Evolutionary conservation across 2,113 vertebrate genomes (phyloP).

Genomic region (Tenrec ecaudatus): DNA sequence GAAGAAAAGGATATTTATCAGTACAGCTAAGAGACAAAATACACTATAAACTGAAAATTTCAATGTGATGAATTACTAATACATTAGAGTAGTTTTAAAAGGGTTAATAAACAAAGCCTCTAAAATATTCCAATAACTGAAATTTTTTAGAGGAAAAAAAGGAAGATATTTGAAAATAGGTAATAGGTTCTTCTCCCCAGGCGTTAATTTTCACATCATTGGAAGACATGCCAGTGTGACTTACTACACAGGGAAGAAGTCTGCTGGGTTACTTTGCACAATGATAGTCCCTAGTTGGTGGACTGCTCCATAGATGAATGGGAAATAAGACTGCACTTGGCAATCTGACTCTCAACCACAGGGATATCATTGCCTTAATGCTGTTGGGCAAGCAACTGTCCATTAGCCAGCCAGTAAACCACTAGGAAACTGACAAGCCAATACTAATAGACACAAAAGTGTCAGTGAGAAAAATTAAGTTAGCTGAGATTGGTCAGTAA

Average conservation of each 20-base stretch:
- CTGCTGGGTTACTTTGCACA: neutral
- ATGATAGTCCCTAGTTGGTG: neutral
- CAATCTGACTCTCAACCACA: no score
- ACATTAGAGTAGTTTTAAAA: no score
- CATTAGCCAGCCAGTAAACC: no score
- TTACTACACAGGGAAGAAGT: accelerated
- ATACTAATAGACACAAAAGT: neutral
- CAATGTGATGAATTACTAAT: no score
- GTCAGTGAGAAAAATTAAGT: no score
- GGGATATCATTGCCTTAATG: neutral
- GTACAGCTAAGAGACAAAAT: no score
- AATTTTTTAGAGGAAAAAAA: neutral
- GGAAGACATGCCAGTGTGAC: no score
- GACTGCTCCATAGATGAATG: neutral
- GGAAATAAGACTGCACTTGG: neutral
- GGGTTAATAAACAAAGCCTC: no score
- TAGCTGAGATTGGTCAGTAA: accelerated
- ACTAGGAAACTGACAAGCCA: neutral
- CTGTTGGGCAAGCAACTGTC: neutral
- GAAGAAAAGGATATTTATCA: no score
- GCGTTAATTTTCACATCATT: neutral
- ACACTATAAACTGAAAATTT: no score
- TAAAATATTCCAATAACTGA: neutral
- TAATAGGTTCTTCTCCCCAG: neutral
- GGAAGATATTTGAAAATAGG: neutral